Percentiles rank a stretch among this genome's conserved stretches.
These are phyloP conservation scores for Sebastolobus alascanus DNA, from an alignment of 2,797 vertebrate species.

Conservation along the genomic window DNA sequence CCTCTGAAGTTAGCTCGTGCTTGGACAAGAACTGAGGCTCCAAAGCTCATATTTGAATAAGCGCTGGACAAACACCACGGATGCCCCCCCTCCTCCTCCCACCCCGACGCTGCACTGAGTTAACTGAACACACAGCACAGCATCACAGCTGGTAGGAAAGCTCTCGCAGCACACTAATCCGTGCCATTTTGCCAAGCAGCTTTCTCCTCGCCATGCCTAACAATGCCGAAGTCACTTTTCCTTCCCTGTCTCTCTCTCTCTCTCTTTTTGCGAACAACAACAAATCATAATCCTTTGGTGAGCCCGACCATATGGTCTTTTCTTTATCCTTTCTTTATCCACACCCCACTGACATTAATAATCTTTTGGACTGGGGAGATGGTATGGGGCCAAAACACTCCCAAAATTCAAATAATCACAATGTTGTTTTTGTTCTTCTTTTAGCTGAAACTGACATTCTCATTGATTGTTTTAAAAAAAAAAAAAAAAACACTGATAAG, in stretches of 20 bases:
- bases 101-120: conserved; percentile 23
- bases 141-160: conserved; percentile 60
- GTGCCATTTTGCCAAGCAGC: conserved; percentile 76
- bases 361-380: conserved; percentile 66
- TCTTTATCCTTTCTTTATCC: conserved; percentile 79
- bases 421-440: conserved; percentile 28
- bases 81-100: neutral
- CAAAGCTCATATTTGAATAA: conserved; percentile 84
- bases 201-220: conserved; percentile 68
- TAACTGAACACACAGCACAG: conserved; percentile 55
- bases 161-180: conserved; percentile 73
- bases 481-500: neutral
- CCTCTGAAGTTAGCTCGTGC: conserved; percentile 39
- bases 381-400: conserved; percentile 44
- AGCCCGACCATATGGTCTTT: conserved; percentile 75
- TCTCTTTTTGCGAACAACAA: conserved; percentile 68
- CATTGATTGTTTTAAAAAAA: neutral
- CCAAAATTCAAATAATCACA: conserved; percentile 54
- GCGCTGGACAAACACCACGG: conserved; percentile 73
- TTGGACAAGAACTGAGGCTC: conserved; percentile 60
- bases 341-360: conserved; percentile 79
- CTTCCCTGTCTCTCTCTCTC: conserved; percentile 35
- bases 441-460: conserved; percentile 12
- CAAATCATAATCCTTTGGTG: conserved; percentile 79
- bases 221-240: conserved; percentile 74